phyloP scores from a whole-genome alignment of 2,888 invertebrate genomes.

The Phasia obesa region DNA sequence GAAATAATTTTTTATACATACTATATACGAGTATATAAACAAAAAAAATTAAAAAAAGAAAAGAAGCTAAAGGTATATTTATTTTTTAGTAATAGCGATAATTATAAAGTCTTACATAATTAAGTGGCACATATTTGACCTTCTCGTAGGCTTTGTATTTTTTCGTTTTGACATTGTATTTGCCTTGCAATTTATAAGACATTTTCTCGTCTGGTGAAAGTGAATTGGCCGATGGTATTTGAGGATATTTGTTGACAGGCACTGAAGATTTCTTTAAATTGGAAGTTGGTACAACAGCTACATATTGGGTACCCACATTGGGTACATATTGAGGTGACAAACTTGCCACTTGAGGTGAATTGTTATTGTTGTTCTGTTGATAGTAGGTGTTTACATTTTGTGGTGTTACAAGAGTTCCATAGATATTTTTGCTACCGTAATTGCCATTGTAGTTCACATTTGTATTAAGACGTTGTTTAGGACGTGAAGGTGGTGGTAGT shows the following conservation, averaged over 20 bases:
- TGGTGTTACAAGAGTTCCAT: conserved; percentile 74
- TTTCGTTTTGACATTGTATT: conserved; percentile 82
- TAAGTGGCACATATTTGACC: conserved; percentile 79
- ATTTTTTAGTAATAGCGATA: conserved; percentile 66
- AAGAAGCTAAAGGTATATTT: conserved; percentile 27
- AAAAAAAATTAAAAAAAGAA: conserved; percentile 4
- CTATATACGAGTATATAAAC: no score
- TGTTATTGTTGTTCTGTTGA: conserved; percentile 58
- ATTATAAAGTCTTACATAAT: conserved; percentile 79
- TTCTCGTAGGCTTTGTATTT: conserved; percentile 82
- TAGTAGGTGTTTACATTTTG: conserved; percentile 68
- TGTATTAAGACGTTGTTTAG: conserved; percentile 76
- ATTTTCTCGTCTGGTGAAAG: conserved; percentile 65
- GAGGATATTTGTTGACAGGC: conserved; percentile 66
- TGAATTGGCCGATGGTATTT: conserved; percentile 58
- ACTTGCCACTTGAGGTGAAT: conserved; percentile 74
- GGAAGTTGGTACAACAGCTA: conserved; percentile 77
- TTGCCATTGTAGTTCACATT: conserved; percentile 74
- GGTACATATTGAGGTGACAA: conserved; percentile 80
- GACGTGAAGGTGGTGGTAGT: conserved; percentile 81
- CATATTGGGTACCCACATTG: conserved; percentile 80
- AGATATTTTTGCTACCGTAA: conserved; percentile 75
- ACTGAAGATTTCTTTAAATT: conserved; percentile 11
- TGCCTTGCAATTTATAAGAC: conserved; percentile 80
- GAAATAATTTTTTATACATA: conserved; percentile 3